Evolutionary conservation across 2,888 invertebrate genomes (phyloP).

Genomic region (Synergus gifuensis): DNA sequence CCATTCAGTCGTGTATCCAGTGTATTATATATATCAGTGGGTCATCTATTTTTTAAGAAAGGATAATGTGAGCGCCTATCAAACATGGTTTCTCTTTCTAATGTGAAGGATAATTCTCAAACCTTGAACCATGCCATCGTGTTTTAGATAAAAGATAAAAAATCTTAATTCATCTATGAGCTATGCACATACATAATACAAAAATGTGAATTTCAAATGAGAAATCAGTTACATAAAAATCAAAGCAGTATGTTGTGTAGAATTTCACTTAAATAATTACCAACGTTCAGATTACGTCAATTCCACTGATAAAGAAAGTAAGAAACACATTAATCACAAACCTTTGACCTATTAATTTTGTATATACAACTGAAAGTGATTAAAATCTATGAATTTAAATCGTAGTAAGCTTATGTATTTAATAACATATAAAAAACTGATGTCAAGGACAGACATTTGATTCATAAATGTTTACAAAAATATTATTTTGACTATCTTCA

Average conservation of each 20-base stretch:
- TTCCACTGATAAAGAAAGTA: background rate
- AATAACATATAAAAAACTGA: background rate
- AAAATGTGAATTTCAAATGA: background rate
- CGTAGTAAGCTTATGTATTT: background rate
- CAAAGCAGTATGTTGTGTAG: background rate
- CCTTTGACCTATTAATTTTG: slow-evolving; percentile 11
- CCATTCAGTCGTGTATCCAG: too few relatives aligned
- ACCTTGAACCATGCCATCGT: background rate
- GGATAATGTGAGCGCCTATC: too few relatives aligned
- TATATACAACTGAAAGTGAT: background rate
- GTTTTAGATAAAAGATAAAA: slow-evolving; percentile 1
- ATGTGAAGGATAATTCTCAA: background rate
- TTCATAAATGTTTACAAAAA: background rate
- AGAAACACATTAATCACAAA: slow-evolving; percentile 13
- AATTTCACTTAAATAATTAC: background rate
- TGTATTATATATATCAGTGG: too few relatives aligned
- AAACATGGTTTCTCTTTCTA: too few relatives aligned
- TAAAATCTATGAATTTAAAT: background rate
- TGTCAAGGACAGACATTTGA: background rate
- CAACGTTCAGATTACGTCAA: background rate
- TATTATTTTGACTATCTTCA: background rate
- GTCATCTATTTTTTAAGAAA: too few relatives aligned
- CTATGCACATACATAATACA: background rate
- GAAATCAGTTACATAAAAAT: background rate
- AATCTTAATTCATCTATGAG: background rate